Evolutionary conservation across 2,113 vertebrate genomes (phyloP).

Genomic region (Atrichornis clamosus): DNA sequence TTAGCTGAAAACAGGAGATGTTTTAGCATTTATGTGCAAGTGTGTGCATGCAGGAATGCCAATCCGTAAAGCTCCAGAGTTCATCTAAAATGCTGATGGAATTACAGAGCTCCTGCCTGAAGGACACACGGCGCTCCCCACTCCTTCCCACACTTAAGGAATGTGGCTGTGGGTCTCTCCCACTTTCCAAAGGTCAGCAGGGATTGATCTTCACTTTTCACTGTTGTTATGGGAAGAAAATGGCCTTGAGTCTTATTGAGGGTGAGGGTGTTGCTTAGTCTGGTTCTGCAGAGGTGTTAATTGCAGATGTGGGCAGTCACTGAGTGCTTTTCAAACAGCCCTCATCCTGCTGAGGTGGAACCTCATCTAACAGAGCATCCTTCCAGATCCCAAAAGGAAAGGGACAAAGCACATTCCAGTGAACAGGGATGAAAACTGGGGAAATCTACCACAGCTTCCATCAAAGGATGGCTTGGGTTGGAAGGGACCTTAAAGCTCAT

Average conservation of each 20-base stretch:
- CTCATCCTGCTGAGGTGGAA: background rate
- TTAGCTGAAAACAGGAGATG: background rate
- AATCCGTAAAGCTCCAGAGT: background rate
- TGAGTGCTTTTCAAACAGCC: background rate
- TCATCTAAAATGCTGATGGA: background rate
- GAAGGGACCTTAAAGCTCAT: too few species aligned
- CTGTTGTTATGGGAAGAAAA: background rate
- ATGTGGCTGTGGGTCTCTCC: background rate
- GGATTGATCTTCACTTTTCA: background rate
- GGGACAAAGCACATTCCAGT: background rate
- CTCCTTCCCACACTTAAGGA: background rate
- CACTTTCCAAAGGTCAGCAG: background rate
- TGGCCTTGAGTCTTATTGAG: background rate
- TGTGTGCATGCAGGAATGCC: background rate
- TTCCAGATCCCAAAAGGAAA: background rate
- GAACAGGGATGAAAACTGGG: background rate
- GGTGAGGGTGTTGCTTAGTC: background rate
- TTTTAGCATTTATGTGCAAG: background rate
- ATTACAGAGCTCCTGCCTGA: background rate
- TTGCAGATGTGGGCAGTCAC: background rate
- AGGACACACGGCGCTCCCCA: accelerated
- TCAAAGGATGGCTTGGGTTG: background rate
- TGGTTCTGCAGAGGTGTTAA: background rate
- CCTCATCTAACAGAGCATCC: background rate
- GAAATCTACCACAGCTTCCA: background rate